Percentiles rank a stretch among this genome's conserved stretches.
Evolutionary conservation across 2,888 invertebrate genomes (phyloP).

Genomic region (Invenusta paracnida): DNA sequence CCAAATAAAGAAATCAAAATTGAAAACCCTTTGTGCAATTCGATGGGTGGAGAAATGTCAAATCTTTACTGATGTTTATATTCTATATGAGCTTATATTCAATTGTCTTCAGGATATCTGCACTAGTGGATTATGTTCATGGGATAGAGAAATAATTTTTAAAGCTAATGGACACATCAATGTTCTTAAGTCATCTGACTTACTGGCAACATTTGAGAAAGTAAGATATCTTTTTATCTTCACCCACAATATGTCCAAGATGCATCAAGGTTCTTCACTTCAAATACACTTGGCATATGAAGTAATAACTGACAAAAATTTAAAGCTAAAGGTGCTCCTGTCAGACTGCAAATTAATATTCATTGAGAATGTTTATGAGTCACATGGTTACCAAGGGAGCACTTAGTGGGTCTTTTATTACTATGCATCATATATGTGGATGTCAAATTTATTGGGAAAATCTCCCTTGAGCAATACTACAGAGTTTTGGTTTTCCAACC

Average conservation of each 20-base stretch:
- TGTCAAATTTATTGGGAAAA: background rate
- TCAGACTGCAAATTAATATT: background rate
- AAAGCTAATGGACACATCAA: background rate
- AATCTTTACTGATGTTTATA: background rate
- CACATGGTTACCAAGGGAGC: background rate
- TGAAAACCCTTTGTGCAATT: background rate
- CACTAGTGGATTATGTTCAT: background rate
- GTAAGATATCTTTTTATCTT: background rate
- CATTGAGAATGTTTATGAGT: background rate
- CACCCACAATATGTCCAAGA: background rate
- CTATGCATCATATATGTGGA: background rate
- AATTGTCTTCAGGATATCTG: background rate
- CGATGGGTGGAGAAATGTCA: background rate
- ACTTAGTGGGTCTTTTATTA: background rate
- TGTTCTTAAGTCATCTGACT: background rate
- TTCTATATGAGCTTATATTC: background rate
- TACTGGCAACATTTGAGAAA: background rate
- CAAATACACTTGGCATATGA: background rate
- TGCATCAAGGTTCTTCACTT: background rate
- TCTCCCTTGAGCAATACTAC: background rate
- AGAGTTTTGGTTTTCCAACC: background rate
- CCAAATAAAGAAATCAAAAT: background rate
- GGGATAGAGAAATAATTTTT: background rate
- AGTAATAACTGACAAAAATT: background rate
- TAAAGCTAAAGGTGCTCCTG: background rate